phyloP scores from a whole-genome alignment of 1,140 invertebrate species.

The Heterodera carotae region DNA sequence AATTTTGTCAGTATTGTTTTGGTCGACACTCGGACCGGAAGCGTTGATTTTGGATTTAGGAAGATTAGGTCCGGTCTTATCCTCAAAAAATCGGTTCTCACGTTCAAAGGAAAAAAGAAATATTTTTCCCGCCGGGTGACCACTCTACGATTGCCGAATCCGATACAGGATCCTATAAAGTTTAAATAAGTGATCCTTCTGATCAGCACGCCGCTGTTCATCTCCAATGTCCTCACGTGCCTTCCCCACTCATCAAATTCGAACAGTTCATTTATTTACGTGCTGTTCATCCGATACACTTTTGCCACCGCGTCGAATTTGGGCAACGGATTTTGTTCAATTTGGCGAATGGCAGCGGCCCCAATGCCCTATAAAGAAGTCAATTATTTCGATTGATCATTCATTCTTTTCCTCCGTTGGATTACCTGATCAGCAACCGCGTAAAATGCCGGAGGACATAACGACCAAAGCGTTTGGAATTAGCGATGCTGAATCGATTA shows the following conservation, averaged over 20 bases:
- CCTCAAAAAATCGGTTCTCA: no score
- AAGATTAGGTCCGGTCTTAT: no score
- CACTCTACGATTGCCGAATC: not conserved
- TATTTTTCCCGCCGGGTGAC: no score
- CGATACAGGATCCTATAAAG: no score
- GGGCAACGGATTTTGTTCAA: not conserved
- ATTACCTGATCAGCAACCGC: conserved; percentile 22
- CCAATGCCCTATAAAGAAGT: not conserved
- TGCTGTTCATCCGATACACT: conserved; percentile 5
- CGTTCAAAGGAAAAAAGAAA: no score
- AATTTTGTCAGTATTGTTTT: no score
- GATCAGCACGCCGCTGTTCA: not conserved
- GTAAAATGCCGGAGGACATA: conserved; percentile 8
- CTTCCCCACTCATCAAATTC: conserved; percentile 6
- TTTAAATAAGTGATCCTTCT: conserved; percentile 2
- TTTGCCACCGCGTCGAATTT: not conserved
- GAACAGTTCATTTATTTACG: not conserved
- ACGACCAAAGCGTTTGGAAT: conserved; percentile 14
- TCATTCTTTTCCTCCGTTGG: no score
- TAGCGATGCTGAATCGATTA: not conserved
- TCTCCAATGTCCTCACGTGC: not conserved
- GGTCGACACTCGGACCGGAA: no score
- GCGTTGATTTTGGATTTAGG: no score
- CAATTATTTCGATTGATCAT: not conserved
- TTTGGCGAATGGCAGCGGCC: not conserved